phyloP scores from a whole-genome alignment of 2,113 vertebrate genomes.

The Neopipo cinnamomea region DNA sequence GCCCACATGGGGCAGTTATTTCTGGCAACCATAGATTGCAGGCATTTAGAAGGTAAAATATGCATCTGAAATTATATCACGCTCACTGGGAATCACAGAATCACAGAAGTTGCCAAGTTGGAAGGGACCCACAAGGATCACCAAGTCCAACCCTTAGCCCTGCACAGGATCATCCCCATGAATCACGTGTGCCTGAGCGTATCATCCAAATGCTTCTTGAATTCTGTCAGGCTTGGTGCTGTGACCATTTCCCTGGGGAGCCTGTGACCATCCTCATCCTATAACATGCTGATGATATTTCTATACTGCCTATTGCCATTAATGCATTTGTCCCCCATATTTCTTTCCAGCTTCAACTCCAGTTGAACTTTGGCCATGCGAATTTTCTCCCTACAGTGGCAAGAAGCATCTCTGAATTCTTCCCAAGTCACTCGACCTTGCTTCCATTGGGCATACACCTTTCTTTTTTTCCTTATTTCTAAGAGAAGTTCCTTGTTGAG shows the following conservation, averaged over 20 bases:
- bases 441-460: not conserved
- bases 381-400: not conserved
- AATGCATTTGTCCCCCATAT: not conserved
- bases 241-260: not conserved
- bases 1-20: constrained; percentile 11
- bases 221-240: not conserved
- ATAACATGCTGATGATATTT: not conserved
- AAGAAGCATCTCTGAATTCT: not conserved
- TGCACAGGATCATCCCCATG: not conserved
- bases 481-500: not conserved
- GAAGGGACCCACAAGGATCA: not conserved
- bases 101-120: not conserved
- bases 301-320: not conserved
- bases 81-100: not conserved
- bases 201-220: not conserved
- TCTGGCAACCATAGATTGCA: constrained; percentile 1
- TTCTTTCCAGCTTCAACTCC: not conserved
- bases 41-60: not conserved
- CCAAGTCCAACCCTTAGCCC: not conserved
- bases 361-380: not conserved
- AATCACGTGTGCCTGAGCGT: not conserved
- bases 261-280: not conserved
- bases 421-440: not conserved
- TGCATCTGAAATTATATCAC: not conserved
- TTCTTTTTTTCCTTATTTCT: not conserved